These are phyloP conservation scores for Neuroterus valhalla DNA, from an alignment of 1,140 invertebrate genomes.

Conservation along the genomic window DNA sequence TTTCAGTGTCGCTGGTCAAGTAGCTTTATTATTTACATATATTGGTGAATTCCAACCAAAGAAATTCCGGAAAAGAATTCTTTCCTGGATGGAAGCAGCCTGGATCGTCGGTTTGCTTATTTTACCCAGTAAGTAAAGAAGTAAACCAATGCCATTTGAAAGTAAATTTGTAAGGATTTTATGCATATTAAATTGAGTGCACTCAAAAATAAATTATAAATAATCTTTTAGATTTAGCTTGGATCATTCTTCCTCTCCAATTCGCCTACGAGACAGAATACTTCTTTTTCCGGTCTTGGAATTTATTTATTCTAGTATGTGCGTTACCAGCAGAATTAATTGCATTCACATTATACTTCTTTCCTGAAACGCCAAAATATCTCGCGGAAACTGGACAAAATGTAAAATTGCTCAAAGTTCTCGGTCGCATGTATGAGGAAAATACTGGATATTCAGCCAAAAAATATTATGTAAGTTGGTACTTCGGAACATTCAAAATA, in stretches of 20 bases:
- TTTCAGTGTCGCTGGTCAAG: conserved; percentile 81
- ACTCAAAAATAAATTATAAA: conserved; percentile 9
- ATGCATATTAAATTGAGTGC: too few species aligned
- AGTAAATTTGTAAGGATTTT: background rate
- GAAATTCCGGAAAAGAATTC: conserved; percentile 83
- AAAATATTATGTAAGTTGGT: conserved; percentile 77
- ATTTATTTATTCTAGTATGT: conserved; percentile 66
- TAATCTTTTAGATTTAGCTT: conserved; percentile 63
- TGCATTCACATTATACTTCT: conserved; percentile 68
- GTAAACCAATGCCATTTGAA: conserved; percentile 36
- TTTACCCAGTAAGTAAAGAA: conserved; percentile 77
- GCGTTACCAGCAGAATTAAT: conserved; percentile 60
- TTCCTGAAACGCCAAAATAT: conserved; percentile 80
- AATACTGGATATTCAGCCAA: conserved; percentile 68
- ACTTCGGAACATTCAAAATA: background rate
- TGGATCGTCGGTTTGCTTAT: conserved; percentile 85
- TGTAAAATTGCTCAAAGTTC: conserved; percentile 68
- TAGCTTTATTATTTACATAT: conserved; percentile 86
- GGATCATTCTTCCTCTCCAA: conserved; percentile 66
- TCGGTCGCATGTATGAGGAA: conserved; percentile 67
- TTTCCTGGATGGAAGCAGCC: conserved; percentile 88
- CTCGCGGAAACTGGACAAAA: conserved; percentile 72
- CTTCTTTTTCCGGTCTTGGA: conserved; percentile 70
- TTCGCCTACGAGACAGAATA: conserved; percentile 44
- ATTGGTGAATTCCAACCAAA: conserved; percentile 86